Evolutionary conservation across 2,888 invertebrate genomes (phyloP), one percentile per base, ranked within the genome.

Genomic region (Heliconius charithonia): DNA sequence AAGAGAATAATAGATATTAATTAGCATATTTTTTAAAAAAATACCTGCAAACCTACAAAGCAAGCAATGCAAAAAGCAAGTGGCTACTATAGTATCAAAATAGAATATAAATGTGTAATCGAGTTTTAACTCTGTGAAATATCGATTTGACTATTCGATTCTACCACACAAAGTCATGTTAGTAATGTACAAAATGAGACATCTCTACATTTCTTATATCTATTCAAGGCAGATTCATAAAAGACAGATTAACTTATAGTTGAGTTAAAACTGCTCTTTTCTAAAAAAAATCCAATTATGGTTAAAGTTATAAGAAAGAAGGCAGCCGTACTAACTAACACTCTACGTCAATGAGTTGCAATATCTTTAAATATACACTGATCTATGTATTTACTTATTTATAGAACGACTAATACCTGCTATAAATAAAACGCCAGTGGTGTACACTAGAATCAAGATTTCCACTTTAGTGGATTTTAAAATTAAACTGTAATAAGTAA

Each of bases 311-410:
- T 70, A 76, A 63, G 70, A 70, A 41, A 70, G 59, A 76, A 76
- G 70, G 70, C 70, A 76, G 76, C 72, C 72, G 59, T 72, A 72
- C 80, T 71, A 78, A 75, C 79, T 82, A 80, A 82, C 82, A 81
- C 76, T 81, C 81, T 79, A 80, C 79, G 81, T 82, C 81, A 83
- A 83, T 83, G 79, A 82, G 82, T 82, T 45, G 27, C 59, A 62
- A 67, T 67, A 69, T 69, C 41, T 69, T 45, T 69, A 69, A 69
- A 69, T 41, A 69, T 41, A 69, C 41, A 69, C 69, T 4, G 41
- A 41, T 69, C 69, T 13, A 45, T 45, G 16, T 69, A 69, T 69
- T 69, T 69, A 69, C 69, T 27, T 69, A 69, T 69, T 69, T 69
- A 69, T 69, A 69, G 69, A 69, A 69, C 69, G 25, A 69, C 41